phyloP scores from a whole-genome alignment of 1,140 invertebrate genomes.

The Pararge aegeria region DNA sequence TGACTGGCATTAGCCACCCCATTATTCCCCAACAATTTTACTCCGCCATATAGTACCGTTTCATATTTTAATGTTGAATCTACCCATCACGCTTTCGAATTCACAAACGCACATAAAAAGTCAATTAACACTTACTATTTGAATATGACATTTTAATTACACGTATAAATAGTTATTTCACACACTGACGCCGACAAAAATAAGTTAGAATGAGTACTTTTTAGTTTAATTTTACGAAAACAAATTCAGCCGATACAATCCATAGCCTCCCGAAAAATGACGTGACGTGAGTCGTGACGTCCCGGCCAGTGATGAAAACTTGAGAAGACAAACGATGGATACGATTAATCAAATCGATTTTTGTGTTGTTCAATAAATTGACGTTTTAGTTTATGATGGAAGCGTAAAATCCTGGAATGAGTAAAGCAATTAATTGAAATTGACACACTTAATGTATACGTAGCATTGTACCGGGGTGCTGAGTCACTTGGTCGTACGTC shows the following conservation, averaged over 20 bases:
- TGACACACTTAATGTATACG: too few species aligned
- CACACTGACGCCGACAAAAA: conserved; percentile 43
- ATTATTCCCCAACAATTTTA: too few species aligned
- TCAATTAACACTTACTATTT: conserved; percentile 61
- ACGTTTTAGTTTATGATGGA: too few species aligned
- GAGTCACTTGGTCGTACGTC: too few species aligned
- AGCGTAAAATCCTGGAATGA: too few species aligned
- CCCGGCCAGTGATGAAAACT: not conserved
- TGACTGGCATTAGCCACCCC: too few species aligned
- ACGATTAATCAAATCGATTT: too few species aligned
- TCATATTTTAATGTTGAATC: not conserved
- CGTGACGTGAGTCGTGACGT: conserved; percentile 57
- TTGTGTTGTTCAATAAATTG: too few species aligned
- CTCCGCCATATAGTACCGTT: too few species aligned
- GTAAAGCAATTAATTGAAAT: too few species aligned
- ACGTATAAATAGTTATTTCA: conserved; percentile 46
- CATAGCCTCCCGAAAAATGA: conserved; percentile 67
- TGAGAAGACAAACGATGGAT: not conserved
- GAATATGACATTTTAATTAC: conserved; percentile 67
- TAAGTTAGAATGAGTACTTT: conserved; percentile 59
- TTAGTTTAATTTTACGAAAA: conserved; percentile 55
- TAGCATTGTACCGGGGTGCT: too few species aligned
- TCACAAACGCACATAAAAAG: not conserved
- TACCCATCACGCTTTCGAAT: conserved; percentile 10
- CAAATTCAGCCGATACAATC: conserved; percentile 68